Conservation (phyloP, 2,888 invertebrate genomes). For the Cetonia aurata region DNA sequence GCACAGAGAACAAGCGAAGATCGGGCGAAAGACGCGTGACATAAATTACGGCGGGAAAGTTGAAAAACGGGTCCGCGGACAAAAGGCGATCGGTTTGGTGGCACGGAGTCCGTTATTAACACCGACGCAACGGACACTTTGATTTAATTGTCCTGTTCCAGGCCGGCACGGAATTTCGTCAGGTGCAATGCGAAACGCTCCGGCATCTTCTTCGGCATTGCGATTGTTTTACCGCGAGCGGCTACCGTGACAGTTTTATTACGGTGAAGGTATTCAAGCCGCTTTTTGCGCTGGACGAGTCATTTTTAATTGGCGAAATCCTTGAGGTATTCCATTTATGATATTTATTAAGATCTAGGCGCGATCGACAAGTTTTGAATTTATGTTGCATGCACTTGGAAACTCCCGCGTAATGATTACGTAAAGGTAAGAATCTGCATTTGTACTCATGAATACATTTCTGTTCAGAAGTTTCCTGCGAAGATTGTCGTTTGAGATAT, state of each 20-base stretch:
- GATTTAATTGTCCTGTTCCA: conserved; percentile 62
- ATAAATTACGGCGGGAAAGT: conserved; percentile 59
- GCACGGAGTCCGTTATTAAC: conserved; percentile 58
- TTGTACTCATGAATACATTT: too few relatives aligned
- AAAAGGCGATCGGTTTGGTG: conserved; percentile 56
- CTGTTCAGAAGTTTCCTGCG: too few relatives aligned
- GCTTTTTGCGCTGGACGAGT: conserved; percentile 49
- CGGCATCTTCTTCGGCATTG: conserved; percentile 52
- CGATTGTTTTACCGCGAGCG: conserved; percentile 51
- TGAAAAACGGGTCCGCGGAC: conserved; percentile 52
- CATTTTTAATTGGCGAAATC: conserved; percentile 50
- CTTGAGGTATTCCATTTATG: conserved; percentile 41
- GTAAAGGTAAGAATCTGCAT: too few relatives aligned
- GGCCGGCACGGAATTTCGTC: conserved; percentile 60
- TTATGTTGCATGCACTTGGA: conserved; percentile 5
- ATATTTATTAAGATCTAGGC: conserved; percentile 46
- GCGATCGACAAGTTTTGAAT: conserved; percentile 33
- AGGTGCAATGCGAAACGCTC: conserved; percentile 58
- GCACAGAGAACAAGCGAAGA: conserved; percentile 30
- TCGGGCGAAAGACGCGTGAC: conserved; percentile 49
- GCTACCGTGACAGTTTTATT: conserved; percentile 58
- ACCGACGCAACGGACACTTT: conserved; percentile 61
- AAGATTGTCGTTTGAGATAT: too few relatives aligned
- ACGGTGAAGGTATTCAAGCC: conserved; percentile 51
- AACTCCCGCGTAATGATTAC: too few relatives aligned